Percentiles rank a stretch among this genome's conserved stretches.
Evolutionary conservation across 2,797 vertebrate genomes (phyloP).

Genomic region (Onychomys torridus): DNA sequence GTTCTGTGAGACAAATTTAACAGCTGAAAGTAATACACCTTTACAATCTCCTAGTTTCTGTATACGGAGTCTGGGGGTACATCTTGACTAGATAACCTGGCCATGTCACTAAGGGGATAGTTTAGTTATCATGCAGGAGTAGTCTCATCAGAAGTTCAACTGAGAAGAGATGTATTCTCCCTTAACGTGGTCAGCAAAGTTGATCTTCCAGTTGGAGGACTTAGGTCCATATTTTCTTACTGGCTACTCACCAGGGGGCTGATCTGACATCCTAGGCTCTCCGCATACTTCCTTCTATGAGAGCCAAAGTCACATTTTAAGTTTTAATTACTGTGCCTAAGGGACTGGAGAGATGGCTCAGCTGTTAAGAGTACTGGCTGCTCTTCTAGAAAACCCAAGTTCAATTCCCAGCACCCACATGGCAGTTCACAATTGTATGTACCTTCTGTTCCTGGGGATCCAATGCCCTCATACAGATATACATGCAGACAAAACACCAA

Average conservation of each 20-base stretch:
- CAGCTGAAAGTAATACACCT: background rate
- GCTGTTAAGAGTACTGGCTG: background rate
- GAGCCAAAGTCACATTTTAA: background rate
- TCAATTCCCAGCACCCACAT: background rate
- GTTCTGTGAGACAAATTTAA: background rate
- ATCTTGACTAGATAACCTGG: background rate
- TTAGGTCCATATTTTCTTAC: background rate
- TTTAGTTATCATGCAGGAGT: background rate
- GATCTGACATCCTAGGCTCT: background rate
- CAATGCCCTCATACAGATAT: background rate
- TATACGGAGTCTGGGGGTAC: background rate
- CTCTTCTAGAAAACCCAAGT: background rate
- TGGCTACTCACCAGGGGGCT: background rate
- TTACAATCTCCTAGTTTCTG: background rate
- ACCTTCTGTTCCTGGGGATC: background rate
- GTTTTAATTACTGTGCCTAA: background rate
- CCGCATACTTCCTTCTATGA: background rate
- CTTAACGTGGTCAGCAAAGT: background rate
- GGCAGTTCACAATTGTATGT: background rate
- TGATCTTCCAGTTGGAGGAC: background rate
- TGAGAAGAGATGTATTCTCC: background rate
- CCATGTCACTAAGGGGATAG: background rate
- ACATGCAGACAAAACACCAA: background rate
- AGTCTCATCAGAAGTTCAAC: background rate
- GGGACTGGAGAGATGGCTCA: background rate